Conservation (phyloP, 1,140 invertebrate species). For the Eumeta japonica region DNA sequence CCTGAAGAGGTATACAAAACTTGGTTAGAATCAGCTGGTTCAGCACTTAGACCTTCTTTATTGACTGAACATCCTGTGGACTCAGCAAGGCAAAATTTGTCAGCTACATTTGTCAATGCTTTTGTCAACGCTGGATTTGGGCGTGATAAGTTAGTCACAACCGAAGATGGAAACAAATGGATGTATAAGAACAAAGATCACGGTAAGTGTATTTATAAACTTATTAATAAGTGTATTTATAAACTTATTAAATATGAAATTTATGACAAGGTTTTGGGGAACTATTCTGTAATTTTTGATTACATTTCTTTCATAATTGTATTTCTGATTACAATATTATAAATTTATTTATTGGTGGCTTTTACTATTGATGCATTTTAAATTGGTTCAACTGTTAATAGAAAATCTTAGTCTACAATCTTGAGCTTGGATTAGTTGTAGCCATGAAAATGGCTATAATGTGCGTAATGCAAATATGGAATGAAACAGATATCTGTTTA, state of each 20-base stretch:
- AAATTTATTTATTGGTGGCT: no score
- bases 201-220: constrained; percentile 51
- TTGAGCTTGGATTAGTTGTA: no score
- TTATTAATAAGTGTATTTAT: constrained; percentile 4
- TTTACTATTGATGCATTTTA: no score
- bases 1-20: constrained; percentile 99
- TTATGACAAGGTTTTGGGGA: not conserved
- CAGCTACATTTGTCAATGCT: constrained; percentile 98
- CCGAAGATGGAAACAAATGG: constrained; percentile 98
- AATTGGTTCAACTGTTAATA: no score
- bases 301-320: not conserved
- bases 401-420: no score
- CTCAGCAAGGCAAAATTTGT: constrained; percentile 94
- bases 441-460: no score
- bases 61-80: constrained; percentile 69
- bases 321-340: no score
- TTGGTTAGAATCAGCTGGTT: constrained; percentile 89
- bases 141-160: constrained; percentile 92
- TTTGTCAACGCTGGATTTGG: constrained; percentile 99
- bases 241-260: not conserved
- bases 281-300: constrained; percentile 2
- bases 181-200: constrained; percentile 99
- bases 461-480: no score
- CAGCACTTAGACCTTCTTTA: constrained; percentile 78
- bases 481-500: no score